A percentile compares a stretch with the other conserved stretches of the same genome.
Evolutionary conservation across 2,113 vertebrate genomes (phyloP).

Genomic region (Silurus glanis): DNA sequence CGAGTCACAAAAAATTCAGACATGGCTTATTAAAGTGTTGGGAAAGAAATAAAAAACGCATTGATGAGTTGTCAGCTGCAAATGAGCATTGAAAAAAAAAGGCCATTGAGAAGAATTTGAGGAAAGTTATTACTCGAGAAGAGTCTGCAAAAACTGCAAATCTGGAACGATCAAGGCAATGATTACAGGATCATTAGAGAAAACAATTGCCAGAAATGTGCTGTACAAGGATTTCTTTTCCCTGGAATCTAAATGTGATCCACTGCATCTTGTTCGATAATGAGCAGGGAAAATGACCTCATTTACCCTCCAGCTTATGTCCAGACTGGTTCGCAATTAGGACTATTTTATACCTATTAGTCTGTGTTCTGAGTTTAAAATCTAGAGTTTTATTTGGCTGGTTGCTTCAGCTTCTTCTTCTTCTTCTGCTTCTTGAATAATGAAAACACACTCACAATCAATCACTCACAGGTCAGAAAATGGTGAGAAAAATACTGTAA

Average conservation of each 20-base stretch:
- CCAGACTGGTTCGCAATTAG: not conserved
- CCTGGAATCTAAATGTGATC: not conserved
- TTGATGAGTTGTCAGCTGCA: conserved; percentile 4
- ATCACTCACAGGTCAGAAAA: not conserved
- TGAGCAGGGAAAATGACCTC: not conserved
- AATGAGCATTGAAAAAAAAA: not conserved
- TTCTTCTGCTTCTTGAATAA: no score
- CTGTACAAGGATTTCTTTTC: not conserved
- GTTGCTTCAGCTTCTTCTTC: no score
- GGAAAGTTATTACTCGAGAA: not conserved
- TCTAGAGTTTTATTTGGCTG: not conserved
- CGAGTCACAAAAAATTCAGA: not conserved
- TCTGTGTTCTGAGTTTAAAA: not conserved
- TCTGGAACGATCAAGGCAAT: not conserved
- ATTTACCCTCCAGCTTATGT: not conserved
- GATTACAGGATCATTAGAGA: not conserved
- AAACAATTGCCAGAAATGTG: not conserved
- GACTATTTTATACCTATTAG: not conserved
- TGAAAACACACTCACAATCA: not conserved
- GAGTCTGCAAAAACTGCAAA: not conserved
- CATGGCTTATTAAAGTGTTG: not conserved
- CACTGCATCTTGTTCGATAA: not conserved
- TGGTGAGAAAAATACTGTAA: not conserved
- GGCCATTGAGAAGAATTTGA: not conserved
- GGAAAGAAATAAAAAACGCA: not conserved